Conservation (phyloP, 2,113 vertebrate species). For the Hippocampus guttulatus region DNA sequence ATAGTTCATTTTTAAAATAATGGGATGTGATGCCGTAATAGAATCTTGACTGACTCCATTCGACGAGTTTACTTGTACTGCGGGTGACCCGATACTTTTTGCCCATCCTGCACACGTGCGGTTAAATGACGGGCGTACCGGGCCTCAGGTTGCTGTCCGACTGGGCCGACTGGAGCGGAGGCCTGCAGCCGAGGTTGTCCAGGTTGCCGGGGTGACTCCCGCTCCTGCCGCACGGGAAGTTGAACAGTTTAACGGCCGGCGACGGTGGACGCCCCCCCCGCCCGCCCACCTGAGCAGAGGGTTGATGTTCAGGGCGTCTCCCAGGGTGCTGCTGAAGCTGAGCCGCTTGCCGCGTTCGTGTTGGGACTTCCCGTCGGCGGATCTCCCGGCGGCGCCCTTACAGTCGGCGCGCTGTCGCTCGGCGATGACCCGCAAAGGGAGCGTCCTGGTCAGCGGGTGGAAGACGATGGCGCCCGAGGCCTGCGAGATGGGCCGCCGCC, state of each 20-base stretch:
- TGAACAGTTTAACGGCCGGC: neutral
- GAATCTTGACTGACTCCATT: no score
- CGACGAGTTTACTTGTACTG: no score
- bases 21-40: no score
- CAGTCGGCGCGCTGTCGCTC: slow-evolving; percentile 52
- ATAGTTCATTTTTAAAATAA: no score
- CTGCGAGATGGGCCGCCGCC: slow-evolving; percentile 72
- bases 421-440: slow-evolving; percentile 70
- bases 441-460: slow-evolving; percentile 71
- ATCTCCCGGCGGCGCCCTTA: neutral
- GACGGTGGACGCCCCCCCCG: neutral
- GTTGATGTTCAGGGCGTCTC: slow-evolving; percentile 44
- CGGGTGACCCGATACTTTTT: neutral
- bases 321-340: slow-evolving; percentile 60
- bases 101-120: neutral
- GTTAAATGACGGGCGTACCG: slow-evolving; percentile 55
- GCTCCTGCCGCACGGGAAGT: slow-evolving; percentile 57
- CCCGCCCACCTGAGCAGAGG: slow-evolving; percentile 54
- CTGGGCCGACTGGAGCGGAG: slow-evolving; percentile 74
- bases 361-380: slow-evolving; percentile 10
- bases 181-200: slow-evolving; percentile 69
- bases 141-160: slow-evolving; percentile 73
- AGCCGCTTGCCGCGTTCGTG: slow-evolving; percentile 58
- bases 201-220: slow-evolving; percentile 82
- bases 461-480: slow-evolving; percentile 77